A percentile compares a stretch with the other conserved stretches of the same genome.
Evolutionary conservation across 2,113 vertebrate species (phyloP).

Genomic region (Isurus oxyrinchus): DNA sequence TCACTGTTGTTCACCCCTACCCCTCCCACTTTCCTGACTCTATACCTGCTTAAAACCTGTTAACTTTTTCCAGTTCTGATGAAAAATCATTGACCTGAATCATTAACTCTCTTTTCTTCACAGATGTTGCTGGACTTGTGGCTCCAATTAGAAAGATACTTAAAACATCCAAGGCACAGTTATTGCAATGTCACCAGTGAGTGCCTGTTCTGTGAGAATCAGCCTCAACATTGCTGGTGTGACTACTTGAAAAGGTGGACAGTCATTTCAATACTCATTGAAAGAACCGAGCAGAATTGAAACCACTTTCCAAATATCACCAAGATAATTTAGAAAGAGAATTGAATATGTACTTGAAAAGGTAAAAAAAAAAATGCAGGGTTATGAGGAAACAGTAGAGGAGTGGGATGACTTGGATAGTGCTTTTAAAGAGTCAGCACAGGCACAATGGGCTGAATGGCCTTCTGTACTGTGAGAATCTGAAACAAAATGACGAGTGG

Average conservation of each 20-base stretch:
- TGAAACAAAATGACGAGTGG: not conserved
- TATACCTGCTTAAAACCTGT: not conserved
- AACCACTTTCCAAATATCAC: not conserved
- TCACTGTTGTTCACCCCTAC: not conserved
- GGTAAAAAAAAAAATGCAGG: too few species aligned
- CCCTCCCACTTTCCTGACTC: not conserved
- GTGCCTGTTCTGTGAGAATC: not conserved
- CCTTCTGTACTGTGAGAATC: too few species aligned
- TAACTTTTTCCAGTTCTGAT: not conserved
- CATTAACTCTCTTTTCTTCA: not conserved
- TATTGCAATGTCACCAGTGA: not conserved
- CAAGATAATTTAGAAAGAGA: not conserved
- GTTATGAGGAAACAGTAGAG: too few species aligned
- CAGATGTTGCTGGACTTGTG: not conserved
- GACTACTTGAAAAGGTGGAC: not conserved
- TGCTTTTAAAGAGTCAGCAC: too few species aligned
- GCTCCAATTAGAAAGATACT: not conserved
- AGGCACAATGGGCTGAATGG: too few species aligned
- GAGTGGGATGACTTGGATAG: too few species aligned
- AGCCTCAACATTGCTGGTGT: not conserved
- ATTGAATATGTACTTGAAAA: too few species aligned
- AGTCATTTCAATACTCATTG: not conserved
- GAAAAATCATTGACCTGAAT: not conserved
- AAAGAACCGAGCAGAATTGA: not conserved
- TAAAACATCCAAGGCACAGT: not conserved